Base-by-base conservation (phyloP, 2,888 invertebrate species). In the Lochmaea capreae region DNA sequence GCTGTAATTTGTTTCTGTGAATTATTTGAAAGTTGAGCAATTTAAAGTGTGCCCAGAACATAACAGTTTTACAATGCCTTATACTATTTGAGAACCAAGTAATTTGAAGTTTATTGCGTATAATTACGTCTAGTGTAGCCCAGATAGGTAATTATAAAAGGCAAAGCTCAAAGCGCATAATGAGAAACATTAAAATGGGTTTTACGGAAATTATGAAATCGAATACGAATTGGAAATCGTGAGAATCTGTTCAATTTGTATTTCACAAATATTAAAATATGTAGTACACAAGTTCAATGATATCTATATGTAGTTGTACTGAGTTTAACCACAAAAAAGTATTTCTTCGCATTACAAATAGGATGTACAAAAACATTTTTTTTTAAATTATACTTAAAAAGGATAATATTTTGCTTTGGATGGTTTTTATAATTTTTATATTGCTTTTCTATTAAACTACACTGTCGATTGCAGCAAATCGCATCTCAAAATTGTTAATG, bases 91-190 rank as follows among this genome's bases (percentile, higher is more conserved):
- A 39, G 42, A 22, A 39, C 39, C 52, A 43, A 12, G 46, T 46
- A 68, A 68, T 46, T 68, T 46, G 18, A 43, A 59, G 22, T 68
- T 68, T 57, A 59, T 58, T 61, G 59, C 59, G 14, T 43, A 58
- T 61, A 68, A 68, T 68, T 68, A 68, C 43, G 46, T 59, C 26
- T 42, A 43, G 43, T 26, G 67, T 68, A 46, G 61, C 61, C 58
- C 67, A 59, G 33, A 46, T 39, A 33, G 33, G 33, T 59, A 68
- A 68, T 68, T 43, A 68, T 14, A 58, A 67, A 58, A 67, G 18
- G 22, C 33, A 59, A 61, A 22, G 14, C 18, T 59, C 8, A 16
- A 67, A 67, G n/a, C n/a, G 4, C n/a, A 33, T 43, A 26, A 2
- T 52, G 54, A 33, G 65, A 66, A 33, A 39, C 33, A 39, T 57